Base-by-base conservation (phyloP, 2,113 vertebrate species). In the Tiliqua scincoides region DNA sequence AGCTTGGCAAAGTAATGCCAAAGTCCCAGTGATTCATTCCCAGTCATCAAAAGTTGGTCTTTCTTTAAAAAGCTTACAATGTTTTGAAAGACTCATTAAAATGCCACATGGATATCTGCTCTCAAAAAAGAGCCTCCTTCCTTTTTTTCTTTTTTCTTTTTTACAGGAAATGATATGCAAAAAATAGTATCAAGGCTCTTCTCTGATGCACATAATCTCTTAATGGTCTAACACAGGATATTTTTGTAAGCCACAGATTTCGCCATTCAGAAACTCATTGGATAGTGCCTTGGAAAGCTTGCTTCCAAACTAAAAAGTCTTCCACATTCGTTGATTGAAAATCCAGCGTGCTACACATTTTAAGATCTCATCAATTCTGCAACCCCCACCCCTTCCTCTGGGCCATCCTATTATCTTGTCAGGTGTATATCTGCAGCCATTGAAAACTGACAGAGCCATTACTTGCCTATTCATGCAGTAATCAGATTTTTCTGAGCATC, bases 401-500 rank as follows among this genome's bases (percentile, higher is more conserved):
- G n/a, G 68, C 77, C 79, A 89, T 61, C 70, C 71, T 91, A 91
- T 81, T 89, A 91, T 72, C 82, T 32, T 95, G 84, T 93, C 91
- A 93, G 94, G 92, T 95, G 93, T 88, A 90, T 93, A 94, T 89
- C 90, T 94, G 90, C 93, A 93, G 93, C 85, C 87, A 91, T 92
- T 94, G 93, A 95, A 96, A 95, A 89, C 70, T 94, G 92, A 91
- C 95, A 95, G 89, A 94, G 87, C 91, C 93, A 94, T 96, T 95
- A 95, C 93, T 95, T 93, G 90, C 89, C 94, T 96, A 95, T 96
- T 96, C 92, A 95, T 92, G 94, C 72, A 87, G 95, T 95, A 96
- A 96, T 96, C 96, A 96, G 92, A 96, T 96, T 96, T 86, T 91
- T 93, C 90, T 91, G 91, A 96, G 93, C 93, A 95, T 95, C 95